phyloP scores from a whole-genome alignment of 92 coral and sea anemone species.

The Porites lobata region DNA sequence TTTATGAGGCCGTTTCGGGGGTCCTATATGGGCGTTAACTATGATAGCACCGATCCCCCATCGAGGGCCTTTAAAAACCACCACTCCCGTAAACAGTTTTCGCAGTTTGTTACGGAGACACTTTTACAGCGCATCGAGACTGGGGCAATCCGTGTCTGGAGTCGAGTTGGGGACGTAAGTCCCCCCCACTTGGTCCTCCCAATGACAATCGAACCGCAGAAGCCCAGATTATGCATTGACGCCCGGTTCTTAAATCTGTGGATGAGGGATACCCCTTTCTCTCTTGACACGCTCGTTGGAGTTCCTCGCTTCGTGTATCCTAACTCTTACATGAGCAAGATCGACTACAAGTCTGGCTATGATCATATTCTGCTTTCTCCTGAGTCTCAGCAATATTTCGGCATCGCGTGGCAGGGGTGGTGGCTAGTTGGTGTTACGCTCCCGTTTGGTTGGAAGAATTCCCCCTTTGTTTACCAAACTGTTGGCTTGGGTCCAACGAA shows the following conservation, averaged over 20 bases:
- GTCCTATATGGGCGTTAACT: constrained; percentile 44
- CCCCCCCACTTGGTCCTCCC: constrained; percentile 56
- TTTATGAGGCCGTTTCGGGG: constrained; percentile 46
- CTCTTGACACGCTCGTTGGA: not conserved
- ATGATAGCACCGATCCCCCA: constrained; percentile 40
- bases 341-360: not conserved
- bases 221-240: constrained; percentile 15
- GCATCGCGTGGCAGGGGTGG: not conserved
- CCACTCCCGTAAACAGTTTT: constrained; percentile 56
- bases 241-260: not conserved
- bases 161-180: constrained; percentile 37
- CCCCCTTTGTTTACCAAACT: constrained; percentile 35
- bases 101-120: constrained; percentile 38
- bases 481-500: constrained; percentile 37
- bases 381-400: constrained; percentile 4
- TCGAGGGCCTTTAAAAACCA: constrained; percentile 44
- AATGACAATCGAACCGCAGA: constrained; percentile 24
- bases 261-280: constrained; percentile 22
- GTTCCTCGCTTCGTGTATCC: not conserved
- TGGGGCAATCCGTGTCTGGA: constrained; percentile 52
- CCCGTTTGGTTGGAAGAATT: constrained; percentile 62
- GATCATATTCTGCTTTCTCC: not conserved
- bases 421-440: constrained; percentile 2
- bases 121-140: constrained; percentile 33
- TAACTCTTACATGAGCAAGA: not conserved